These are phyloP conservation scores for Auanema freiburgensis DNA, from an alignment of 2,888 invertebrate species.

Conservation along the genomic window DNA sequence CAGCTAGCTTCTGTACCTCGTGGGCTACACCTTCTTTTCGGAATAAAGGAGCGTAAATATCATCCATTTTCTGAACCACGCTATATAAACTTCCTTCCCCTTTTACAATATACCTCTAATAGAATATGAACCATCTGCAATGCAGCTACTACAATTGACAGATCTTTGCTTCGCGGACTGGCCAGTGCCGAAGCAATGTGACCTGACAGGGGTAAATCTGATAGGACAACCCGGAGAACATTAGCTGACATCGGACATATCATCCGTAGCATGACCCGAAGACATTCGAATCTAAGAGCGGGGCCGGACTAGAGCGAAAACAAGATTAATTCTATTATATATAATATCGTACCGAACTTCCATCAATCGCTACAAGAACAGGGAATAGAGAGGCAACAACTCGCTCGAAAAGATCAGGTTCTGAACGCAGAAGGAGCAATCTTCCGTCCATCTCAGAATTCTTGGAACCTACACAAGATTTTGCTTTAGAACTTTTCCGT, in stretches of 20 bases:
- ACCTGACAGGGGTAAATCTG: constrained; percentile 71
- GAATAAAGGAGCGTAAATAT: constrained; percentile 92
- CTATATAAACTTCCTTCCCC: constrained; percentile 85
- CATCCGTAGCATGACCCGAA: constrained; percentile 91
- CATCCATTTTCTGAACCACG: constrained; percentile 90
- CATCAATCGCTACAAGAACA: constrained; percentile 95
- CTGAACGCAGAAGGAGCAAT: constrained; percentile 75
- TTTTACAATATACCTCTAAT: constrained; percentile 28
- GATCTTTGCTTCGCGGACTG: constrained; percentile 76
- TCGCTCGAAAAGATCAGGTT: constrained; percentile 73
- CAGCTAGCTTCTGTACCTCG: constrained; percentile 25
- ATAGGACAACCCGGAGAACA: constrained; percentile 75
- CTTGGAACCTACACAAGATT: constrained; percentile 6
- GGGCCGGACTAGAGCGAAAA: constrained; percentile 79
- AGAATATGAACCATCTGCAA: constrained; percentile 94
- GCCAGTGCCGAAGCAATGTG: constrained; percentile 98
- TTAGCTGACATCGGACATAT: constrained; percentile 89
- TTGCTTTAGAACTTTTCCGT: too few relatives aligned
- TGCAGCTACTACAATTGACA: constrained; percentile 93
- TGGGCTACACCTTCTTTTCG: constrained; percentile 79
- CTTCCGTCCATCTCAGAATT: constrained; percentile 71
- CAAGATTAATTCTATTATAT: neutral
- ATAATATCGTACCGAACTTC: constrained; percentile 75
- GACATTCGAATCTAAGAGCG: constrained; percentile 91
- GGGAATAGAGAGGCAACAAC: constrained; percentile 81